phyloP scores from a whole-genome alignment of 2,113 vertebrate species.

The Aramus guarauna region DNA sequence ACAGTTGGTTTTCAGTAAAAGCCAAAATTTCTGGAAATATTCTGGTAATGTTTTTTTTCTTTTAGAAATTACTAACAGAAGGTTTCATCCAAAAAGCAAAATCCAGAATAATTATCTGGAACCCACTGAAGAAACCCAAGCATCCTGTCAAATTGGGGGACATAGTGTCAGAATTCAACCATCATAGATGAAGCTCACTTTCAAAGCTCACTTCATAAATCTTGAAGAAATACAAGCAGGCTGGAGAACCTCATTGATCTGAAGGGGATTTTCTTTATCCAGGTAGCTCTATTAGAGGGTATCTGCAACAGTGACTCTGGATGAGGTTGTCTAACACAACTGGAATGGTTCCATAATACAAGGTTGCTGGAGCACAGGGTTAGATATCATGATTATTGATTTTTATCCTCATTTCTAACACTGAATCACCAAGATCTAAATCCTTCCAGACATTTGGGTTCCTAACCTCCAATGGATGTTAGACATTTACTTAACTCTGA shows the following conservation, averaged over 20 bases:
- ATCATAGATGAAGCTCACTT: not conserved
- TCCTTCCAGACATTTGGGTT: not conserved
- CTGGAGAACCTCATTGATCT: not conserved
- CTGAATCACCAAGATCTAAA: not conserved
- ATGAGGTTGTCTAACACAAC: not conserved
- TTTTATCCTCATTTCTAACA: not conserved
- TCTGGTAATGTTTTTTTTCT: not conserved
- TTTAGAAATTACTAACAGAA: not conserved
- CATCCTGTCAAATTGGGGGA: not conserved
- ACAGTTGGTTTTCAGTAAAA: not conserved
- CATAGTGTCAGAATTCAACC: not conserved
- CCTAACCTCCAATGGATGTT: not conserved
- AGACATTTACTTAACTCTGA: not conserved
- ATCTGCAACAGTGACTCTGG: not conserved
- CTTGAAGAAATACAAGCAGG: not conserved
- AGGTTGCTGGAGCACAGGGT: not conserved
- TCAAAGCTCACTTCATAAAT: not conserved
- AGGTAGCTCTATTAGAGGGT: not conserved
- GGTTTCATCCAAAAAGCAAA: not conserved
- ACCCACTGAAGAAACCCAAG: not conserved
- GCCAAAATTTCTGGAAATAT: not conserved
- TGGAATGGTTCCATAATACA: not conserved
- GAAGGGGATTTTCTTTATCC: not conserved
- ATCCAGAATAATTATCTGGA: not conserved
- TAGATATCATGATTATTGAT: not conserved